Evolutionary conservation across 2,797 vertebrate species (phyloP).

Genomic region (Synaphobranchus kaupii): DNA sequence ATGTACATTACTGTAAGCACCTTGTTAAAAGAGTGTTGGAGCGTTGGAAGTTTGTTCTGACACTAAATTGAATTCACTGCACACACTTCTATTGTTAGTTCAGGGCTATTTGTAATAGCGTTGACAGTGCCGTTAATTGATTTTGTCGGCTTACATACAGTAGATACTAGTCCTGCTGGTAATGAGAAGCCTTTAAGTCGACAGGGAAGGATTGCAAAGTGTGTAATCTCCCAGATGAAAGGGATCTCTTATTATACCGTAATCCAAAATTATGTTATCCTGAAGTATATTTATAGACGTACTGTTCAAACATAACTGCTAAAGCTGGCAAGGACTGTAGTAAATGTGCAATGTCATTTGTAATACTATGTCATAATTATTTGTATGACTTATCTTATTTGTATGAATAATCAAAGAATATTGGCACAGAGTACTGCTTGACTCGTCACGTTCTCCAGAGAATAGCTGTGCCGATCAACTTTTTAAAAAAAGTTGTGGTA

Average conservation of each 20-base stretch:
- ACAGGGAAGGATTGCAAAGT: neutral
- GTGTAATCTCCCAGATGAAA: neutral
- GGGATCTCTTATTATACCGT: neutral
- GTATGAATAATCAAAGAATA: too few relatives aligned
- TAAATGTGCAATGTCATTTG: neutral
- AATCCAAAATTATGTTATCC: neutral
- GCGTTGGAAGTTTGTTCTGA: neutral
- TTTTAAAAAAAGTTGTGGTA: neutral
- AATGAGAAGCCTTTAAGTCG: neutral
- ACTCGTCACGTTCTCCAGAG: neutral
- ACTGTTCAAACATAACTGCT: neutral
- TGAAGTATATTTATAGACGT: neutral
- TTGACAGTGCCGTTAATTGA: neutral
- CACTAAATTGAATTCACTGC: neutral
- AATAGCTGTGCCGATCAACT: neutral
- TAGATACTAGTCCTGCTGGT: neutral
- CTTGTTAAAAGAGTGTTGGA: neutral
- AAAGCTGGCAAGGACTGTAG: neutral
- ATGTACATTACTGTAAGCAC: neutral
- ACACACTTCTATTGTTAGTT: neutral
- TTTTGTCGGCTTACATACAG: neutral
- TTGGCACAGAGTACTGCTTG: neutral
- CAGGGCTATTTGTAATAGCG: neutral
- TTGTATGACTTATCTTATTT: too few relatives aligned
- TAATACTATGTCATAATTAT: too few relatives aligned